Evolutionary conservation across 2,888 invertebrate species (phyloP).

Genomic region (Iphiclides podalirius): DNA sequence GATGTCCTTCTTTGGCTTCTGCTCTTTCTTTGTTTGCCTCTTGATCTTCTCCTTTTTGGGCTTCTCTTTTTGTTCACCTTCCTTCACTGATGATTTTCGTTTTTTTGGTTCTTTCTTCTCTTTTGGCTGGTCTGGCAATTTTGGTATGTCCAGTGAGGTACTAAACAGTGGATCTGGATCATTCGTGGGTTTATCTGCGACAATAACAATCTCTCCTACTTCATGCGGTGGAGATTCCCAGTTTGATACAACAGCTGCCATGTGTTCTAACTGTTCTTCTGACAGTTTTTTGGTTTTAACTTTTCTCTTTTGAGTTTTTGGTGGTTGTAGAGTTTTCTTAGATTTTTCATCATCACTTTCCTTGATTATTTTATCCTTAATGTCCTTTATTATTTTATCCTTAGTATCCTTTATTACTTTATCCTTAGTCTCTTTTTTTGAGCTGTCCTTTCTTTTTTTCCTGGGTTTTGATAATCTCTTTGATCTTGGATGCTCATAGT

Average conservation of each 20-base stretch:
- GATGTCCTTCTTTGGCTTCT: conserved; percentile 35
- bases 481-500: conserved; percentile 56
- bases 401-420: too few relatives aligned
- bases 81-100: conserved; percentile 46
- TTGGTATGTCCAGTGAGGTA: background rate
- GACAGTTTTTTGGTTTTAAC: conserved; percentile 59
- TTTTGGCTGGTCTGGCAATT: conserved; percentile 14
- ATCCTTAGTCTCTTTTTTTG: conserved; percentile 43
- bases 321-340: conserved; percentile 30
- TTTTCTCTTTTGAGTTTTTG: conserved; percentile 34
- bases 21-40: conserved; percentile 34
- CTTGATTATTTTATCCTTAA: conserved; percentile 33
- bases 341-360: conserved; percentile 29
- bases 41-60: conserved; percentile 39
- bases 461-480: conserved; percentile 45
- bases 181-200: conserved; percentile 34
- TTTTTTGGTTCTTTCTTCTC: conserved; percentile 53
- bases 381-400: conserved; percentile 45
- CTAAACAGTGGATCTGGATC: conserved; percentile 29
- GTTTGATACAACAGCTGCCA: conserved; percentile 56
- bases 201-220: conserved; percentile 32
- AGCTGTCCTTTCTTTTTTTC: conserved; percentile 47
- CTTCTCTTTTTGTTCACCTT: conserved; percentile 42
- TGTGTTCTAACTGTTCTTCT: conserved; percentile 51
- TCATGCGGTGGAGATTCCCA: conserved; percentile 64